phyloP scores from a whole-genome alignment of 2,888 invertebrate species.

The Dexiosoma caninum region DNA sequence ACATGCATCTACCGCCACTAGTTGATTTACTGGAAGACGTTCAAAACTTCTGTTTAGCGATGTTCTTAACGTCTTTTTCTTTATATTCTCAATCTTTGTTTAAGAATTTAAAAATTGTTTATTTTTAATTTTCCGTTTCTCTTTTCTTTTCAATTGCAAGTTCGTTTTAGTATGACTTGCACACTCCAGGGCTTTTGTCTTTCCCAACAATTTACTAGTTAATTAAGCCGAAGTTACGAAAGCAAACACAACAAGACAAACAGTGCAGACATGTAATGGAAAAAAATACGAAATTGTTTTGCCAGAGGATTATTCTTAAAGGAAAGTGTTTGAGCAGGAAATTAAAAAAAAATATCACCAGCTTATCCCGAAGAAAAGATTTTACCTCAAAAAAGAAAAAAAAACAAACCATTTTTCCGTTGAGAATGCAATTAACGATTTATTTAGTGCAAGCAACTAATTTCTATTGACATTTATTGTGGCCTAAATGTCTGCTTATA shows the following conservation, averaged over 20 bases:
- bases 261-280: neutral
- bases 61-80: neutral
- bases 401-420: too few species aligned
- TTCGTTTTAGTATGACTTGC: neutral
- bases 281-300: too few species aligned
- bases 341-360: too few species aligned
- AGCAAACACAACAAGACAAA: slow-evolving; percentile 20
- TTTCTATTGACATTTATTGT: too few species aligned
- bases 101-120: slow-evolving; percentile 7
- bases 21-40: slow-evolving; percentile 29
- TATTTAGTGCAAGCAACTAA: too few species aligned
- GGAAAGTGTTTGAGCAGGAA: too few species aligned
- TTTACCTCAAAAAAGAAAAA: too few species aligned
- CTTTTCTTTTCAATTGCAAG: neutral
- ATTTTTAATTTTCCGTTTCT: neutral
- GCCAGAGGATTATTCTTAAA: too few species aligned
- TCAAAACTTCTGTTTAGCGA: slow-evolving; percentile 8
- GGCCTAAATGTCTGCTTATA: too few species aligned
- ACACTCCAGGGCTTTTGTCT: slow-evolving; percentile 27
- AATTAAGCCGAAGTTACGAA: slow-evolving; percentile 44
- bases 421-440: too few species aligned
- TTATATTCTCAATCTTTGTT: neutral
- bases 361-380: too few species aligned
- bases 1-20: slow-evolving; percentile 34
- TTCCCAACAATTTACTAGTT: slow-evolving; percentile 45